These are phyloP conservation scores for Diadema setosum DNA, from an alignment of 35 echinoderm and acorn worm species.

Conservation along the genomic window DNA sequence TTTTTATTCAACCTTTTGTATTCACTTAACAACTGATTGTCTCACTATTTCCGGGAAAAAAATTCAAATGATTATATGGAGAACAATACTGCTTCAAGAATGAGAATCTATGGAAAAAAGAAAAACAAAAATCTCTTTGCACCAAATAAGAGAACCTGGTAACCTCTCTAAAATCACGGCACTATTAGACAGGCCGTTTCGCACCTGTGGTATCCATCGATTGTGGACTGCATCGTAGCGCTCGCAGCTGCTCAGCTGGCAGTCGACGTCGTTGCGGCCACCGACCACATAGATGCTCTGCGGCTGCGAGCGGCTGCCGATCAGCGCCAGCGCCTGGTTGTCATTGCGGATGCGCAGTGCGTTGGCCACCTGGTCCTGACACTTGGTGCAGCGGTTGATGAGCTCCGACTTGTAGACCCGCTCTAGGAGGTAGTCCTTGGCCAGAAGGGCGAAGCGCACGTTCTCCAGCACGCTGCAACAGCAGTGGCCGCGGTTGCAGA, in stretches of 20 bases:
- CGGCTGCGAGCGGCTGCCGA: slow-evolving; percentile 81
- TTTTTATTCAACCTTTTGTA: too few species aligned
- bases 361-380: slow-evolving; percentile 59
- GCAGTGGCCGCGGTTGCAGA: slow-evolving; percentile 69
- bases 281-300: slow-evolving; percentile 92
- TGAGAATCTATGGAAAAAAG: too few species aligned
- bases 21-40: too few species aligned
- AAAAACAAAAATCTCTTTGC: too few species aligned
- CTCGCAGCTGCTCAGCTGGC: slow-evolving; percentile 93
- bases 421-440: slow-evolving; percentile 82
- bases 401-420: slow-evolving; percentile 86
- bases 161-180: too few species aligned
- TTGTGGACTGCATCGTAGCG: slow-evolving; percentile 83
- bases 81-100: too few species aligned
- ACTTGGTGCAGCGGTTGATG: slow-evolving; percentile 79
- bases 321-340: slow-evolving; percentile 90
- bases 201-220: slow-evolving; percentile 97
- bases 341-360: slow-evolving; percentile 90
- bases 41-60: too few species aligned
- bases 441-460: slow-evolving; percentile 83
- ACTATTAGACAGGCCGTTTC: too few species aligned
- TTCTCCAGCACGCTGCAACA: slow-evolving; percentile 78
- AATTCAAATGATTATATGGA: too few species aligned
- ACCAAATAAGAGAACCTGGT: too few species aligned
- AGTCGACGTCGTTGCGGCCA: slow-evolving; percentile 84